phyloP scores from a whole-genome alignment of 2,797 vertebrate genomes.

The Paguma larvata region DNA sequence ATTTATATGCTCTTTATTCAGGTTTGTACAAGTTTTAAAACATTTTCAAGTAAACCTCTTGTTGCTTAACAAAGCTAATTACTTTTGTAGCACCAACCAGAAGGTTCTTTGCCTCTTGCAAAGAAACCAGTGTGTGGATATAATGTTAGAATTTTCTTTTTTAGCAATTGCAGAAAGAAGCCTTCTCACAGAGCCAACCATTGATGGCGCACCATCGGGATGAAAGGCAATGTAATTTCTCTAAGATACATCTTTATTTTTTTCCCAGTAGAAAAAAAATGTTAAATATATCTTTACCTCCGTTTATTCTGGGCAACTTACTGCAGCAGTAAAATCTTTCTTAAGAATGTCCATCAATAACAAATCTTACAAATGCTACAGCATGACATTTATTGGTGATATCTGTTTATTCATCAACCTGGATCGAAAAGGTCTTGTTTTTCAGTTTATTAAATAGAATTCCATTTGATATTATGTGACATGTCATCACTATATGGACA shows the following conservation, averaged over 20 bases:
- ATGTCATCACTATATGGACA: neutral
- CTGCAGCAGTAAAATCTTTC: neutral
- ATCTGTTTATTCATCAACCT: neutral
- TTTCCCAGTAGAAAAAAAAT: neutral
- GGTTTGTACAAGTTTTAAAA: neutral
- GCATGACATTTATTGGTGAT: slow-evolving; percentile 11
- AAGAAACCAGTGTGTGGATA: neutral
- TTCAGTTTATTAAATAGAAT: slow-evolving; percentile 15
- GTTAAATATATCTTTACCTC: neutral
- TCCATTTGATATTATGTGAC: neutral
- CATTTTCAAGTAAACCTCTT: slow-evolving; percentile 43
- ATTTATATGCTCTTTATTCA: neutral
- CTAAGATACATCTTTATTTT: neutral
- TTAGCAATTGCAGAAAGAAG: neutral
- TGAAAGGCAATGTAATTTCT: neutral
- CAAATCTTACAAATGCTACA: neutral
- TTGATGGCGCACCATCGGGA: neutral
- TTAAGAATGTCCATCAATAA: neutral
- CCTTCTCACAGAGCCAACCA: neutral
- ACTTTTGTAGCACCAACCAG: slow-evolving; percentile 1
- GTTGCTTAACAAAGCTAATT: slow-evolving; percentile 56
- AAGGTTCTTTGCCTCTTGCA: neutral
- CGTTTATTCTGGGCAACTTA: neutral
- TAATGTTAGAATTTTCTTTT: neutral
- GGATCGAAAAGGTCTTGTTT: slow-evolving; percentile 40